A percentile compares a stretch with the other conserved stretches of the same genome.
These are phyloP conservation scores for Ormyrus rosae DNA, from an alignment of 2,888 invertebrate genomes.

Conservation along the genomic window DNA sequence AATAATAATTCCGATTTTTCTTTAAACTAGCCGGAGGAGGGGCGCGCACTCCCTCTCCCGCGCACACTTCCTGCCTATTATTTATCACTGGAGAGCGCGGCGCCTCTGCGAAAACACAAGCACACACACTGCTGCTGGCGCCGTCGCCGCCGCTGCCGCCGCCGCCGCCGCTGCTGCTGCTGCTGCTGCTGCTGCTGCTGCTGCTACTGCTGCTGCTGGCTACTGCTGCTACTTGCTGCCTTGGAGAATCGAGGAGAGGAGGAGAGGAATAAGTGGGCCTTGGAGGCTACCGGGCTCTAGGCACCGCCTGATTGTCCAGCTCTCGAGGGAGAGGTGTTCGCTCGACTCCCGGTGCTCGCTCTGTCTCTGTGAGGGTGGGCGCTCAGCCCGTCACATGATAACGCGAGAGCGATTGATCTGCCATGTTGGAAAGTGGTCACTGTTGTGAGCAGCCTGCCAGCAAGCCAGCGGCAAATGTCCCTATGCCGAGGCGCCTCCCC, in stretches of 20 bases:
- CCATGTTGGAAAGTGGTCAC: slow-evolving; percentile 81
- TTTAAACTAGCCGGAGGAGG: background rate
- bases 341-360: no score
- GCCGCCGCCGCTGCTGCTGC: background rate
- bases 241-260: no score
- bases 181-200: background rate
- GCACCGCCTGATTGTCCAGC: no score
- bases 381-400: slow-evolving; percentile 81
- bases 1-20: slow-evolving; percentile 1
- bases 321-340: no score
- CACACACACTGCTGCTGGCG: background rate
- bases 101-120: background rate
- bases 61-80: background rate
- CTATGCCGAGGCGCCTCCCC: slow-evolving; percentile 60
- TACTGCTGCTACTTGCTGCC: background rate
- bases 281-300: no score
- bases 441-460: slow-evolving; percentile 74
- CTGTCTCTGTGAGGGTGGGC: no score
- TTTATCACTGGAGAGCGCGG: background rate
- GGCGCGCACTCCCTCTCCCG: background rate
- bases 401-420: slow-evolving; percentile 83
- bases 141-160: background rate
- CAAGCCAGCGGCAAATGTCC: slow-evolving; percentile 65
- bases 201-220: background rate
- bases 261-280: background rate